phyloP scores from a whole-genome alignment of 1,140 invertebrate species.

The Penaeus japonicus region DNA sequence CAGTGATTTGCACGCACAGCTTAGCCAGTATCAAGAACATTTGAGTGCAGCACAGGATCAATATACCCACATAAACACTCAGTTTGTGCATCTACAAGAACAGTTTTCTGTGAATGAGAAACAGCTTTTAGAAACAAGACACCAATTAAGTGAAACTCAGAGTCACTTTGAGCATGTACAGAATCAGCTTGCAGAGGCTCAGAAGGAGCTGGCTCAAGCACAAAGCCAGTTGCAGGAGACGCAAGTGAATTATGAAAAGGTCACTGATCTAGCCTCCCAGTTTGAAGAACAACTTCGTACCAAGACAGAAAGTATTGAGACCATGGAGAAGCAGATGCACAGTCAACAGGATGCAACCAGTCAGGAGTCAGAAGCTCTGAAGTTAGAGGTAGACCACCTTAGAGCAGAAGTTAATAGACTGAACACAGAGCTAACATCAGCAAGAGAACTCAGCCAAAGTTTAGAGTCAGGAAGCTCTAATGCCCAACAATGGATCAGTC shows the following conservation, averaged over 20 bases:
- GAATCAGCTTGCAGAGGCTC: neutral
- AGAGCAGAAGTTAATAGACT: neutral
- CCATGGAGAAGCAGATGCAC: neutral
- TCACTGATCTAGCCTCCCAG: conserved; percentile 1
- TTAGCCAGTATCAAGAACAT: conserved; percentile 2
- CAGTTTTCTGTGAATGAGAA: neutral
- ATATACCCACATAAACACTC: neutral
- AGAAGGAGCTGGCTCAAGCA: neutral
- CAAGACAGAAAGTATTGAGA: conserved; percentile 21
- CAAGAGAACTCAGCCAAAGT: conserved; percentile 25
- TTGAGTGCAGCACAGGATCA: conserved; percentile 17
- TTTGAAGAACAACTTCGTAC: conserved; percentile 25
- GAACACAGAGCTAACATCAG: conserved; percentile 16
- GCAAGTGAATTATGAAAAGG: conserved; percentile 23
- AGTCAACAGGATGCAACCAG: conserved; percentile 2
- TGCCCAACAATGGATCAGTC: conserved; percentile 22
- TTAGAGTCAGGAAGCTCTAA: conserved; percentile 15
- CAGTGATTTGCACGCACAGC: conserved; percentile 3
- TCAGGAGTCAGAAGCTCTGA: conserved; percentile 1
- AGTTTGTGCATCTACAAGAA: conserved; percentile 30
- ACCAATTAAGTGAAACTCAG: conserved; percentile 27
- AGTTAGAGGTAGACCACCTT: neutral
- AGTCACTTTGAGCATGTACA: neutral
- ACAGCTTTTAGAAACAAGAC: neutral
- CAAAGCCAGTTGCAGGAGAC: conserved; percentile 22